These are phyloP conservation scores for Coremacera marginata DNA, from an alignment of 2,888 invertebrate species.

Conservation along the genomic window DNA sequence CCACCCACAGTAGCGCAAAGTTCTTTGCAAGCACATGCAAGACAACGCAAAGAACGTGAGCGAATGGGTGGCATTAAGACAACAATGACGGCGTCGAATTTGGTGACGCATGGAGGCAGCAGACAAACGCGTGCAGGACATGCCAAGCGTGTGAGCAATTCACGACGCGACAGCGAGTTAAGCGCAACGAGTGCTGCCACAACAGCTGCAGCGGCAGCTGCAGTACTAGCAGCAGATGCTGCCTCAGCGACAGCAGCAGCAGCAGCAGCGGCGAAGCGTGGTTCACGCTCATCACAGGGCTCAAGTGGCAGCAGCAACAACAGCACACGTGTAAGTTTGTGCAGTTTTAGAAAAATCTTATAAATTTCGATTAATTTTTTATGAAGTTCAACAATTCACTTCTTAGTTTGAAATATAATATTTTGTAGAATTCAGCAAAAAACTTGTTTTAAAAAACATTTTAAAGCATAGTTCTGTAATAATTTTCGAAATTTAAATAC, in stretches of 20 bases:
- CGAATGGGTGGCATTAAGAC: not conserved
- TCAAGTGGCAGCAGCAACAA: slow-evolving; percentile 81
- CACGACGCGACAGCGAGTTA: slow-evolving; percentile 46
- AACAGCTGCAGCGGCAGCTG: slow-evolving; percentile 50
- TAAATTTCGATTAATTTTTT: not conserved
- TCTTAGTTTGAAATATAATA: not conserved
- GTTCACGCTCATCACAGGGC: slow-evolving; percentile 76
- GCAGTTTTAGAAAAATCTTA: too few relatives aligned
- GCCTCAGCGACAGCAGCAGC: slow-evolving; percentile 48
- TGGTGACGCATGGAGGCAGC: not conserved
- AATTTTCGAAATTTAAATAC: too few relatives aligned
- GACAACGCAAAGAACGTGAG: slow-evolving; percentile 27
- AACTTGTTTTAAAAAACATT: not conserved
- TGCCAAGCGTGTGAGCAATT: slow-evolving; percentile 31
- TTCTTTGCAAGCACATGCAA: slow-evolving; percentile 30
- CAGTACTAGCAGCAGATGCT: slow-evolving; percentile 55
- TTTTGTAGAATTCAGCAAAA: not conserved
- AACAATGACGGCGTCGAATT: not conserved
- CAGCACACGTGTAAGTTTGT: slow-evolving; percentile 81
- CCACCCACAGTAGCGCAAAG: slow-evolving; percentile 54
- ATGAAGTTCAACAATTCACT: too few relatives aligned
- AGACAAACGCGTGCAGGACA: slow-evolving; percentile 35
- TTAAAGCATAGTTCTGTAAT: too few relatives aligned
- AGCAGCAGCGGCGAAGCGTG: slow-evolving; percentile 65
- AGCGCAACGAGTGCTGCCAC: slow-evolving; percentile 54